phyloP scores from a whole-genome alignment of 2,113 vertebrate species.

The Pandion haliaetus region DNA sequence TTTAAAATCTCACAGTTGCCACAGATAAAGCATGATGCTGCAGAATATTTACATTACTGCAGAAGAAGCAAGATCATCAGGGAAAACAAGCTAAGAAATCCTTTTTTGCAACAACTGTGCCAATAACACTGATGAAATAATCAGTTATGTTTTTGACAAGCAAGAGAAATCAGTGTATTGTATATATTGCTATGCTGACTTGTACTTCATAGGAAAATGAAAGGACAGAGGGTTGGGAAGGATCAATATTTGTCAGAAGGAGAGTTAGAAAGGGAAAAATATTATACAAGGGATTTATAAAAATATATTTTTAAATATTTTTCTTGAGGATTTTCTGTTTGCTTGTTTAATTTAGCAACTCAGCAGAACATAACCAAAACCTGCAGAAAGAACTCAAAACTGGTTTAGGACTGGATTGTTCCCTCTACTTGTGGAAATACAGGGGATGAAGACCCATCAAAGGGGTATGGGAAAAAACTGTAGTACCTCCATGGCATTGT shows the following conservation, averaged over 20 bases:
- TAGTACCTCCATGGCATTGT: not conserved
- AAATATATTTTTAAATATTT: not conserved
- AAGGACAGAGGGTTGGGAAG: not conserved
- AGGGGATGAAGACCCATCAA: not conserved
- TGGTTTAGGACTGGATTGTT: not conserved
- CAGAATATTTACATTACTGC: not conserved
- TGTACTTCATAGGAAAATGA: not conserved
- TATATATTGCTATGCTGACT: not conserved
- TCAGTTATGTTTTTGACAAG: slow-evolving; percentile 4
- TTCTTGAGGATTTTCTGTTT: not conserved
- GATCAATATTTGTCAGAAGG: not conserved
- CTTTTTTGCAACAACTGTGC: not conserved
- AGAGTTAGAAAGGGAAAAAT: not conserved
- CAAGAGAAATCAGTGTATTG: not conserved
- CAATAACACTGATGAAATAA: slow-evolving; percentile 33
- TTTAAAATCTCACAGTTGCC: not conserved
- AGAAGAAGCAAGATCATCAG: not conserved
- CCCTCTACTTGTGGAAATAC: not conserved
- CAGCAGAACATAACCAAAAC: not conserved
- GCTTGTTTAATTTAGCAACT: not conserved
- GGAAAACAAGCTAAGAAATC: slow-evolving; percentile 20
- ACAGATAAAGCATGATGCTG: not conserved
- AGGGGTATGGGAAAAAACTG: not conserved
- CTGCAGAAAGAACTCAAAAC: not conserved
- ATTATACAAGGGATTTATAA: not conserved